A percentile compares a stretch with the other conserved stretches of the same genome.
phyloP scores from a whole-genome alignment of 2,888 invertebrate species.

The Stenurella melanura region DNA sequence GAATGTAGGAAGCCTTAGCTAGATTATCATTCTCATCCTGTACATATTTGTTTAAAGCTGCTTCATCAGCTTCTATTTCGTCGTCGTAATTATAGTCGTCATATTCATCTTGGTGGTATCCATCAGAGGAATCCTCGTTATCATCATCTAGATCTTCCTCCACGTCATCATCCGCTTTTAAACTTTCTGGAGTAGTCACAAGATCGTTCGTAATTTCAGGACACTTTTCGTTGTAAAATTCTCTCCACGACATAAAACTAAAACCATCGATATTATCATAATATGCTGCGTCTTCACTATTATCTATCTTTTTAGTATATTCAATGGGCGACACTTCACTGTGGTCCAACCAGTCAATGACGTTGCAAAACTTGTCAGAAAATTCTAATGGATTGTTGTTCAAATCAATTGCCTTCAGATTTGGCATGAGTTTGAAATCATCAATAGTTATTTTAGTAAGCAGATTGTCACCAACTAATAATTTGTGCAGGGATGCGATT shows the following conservation, averaged over 20 bases:
- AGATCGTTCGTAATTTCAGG: conserved; percentile 41
- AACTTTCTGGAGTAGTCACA: conserved; percentile 13
- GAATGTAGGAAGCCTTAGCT: conserved; percentile 63
- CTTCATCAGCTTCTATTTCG: conserved; percentile 59
- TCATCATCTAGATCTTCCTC: conserved; percentile 45
- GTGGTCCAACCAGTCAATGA: conserved; percentile 79
- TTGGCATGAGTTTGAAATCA: conserved; percentile 77
- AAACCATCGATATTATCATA: conserved; percentile 58
- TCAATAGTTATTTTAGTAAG: conserved; percentile 76
- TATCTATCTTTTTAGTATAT: conserved; percentile 53
- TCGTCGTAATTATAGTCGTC: conserved; percentile 63
- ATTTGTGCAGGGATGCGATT: conserved; percentile 69
- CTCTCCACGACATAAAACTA: conserved; percentile 52
- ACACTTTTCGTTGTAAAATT: conserved; percentile 53
- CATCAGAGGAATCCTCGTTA: conserved; percentile 59
- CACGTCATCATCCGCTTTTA: conserved; percentile 41
- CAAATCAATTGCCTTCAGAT: conserved; percentile 78
- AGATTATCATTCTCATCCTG: conserved; percentile 57
- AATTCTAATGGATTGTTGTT: conserved; percentile 82
- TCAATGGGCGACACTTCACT: conserved; percentile 77
- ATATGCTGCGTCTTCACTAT: conserved; percentile 54
- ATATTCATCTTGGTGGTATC: conserved; percentile 61
- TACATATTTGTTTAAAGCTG: conserved; percentile 48
- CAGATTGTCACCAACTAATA: conserved; percentile 78
- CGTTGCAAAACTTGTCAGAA: conserved; percentile 80